Evolutionary conservation across 2,888 invertebrate species (phyloP).

Genomic region (Andrena camellia): DNA sequence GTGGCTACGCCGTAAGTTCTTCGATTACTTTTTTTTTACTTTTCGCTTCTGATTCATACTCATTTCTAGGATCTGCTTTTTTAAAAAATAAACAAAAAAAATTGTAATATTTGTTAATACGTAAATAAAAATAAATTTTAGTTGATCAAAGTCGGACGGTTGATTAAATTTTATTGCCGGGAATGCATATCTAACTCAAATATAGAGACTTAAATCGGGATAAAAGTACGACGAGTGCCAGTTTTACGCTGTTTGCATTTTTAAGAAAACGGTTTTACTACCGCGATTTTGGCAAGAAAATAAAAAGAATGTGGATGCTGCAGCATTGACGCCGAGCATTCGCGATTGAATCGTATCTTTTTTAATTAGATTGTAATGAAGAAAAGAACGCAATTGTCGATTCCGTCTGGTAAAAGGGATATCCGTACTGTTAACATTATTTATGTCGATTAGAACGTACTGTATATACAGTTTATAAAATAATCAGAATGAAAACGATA

Average conservation of each 20-base stretch:
- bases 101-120: slow-evolving; percentile 62
- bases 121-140: slow-evolving; percentile 61
- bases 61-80: slow-evolving; percentile 55
- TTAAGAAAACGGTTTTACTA: slow-evolving; percentile 14
- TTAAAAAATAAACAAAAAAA: slow-evolving; percentile 24
- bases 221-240: not conserved
- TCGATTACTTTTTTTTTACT: slow-evolving; percentile 48
- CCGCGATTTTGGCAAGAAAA: slow-evolving; percentile 8
- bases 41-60: slow-evolving; percentile 51
- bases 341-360: slow-evolving; percentile 48
- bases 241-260: slow-evolving; percentile 7
- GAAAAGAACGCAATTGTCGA: slow-evolving; percentile 50
- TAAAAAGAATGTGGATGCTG: slow-evolving; percentile 40
- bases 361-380: slow-evolving; percentile 62
- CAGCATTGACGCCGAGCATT: slow-evolving; percentile 39
- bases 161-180: slow-evolving; percentile 39
- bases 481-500: slow-evolving; percentile 46
- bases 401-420: slow-evolving; percentile 63
- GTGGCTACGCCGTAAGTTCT: slow-evolving; percentile 49
- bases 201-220: not conserved
- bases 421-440: slow-evolving; percentile 53
- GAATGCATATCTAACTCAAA: slow-evolving; percentile 2
- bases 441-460: slow-evolving; percentile 56
- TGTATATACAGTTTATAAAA: slow-evolving; percentile 55
- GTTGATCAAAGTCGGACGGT: slow-evolving; percentile 50